These are phyloP conservation scores for Zophobas morio DNA, from an alignment of 1,140 invertebrate species.

Conservation along the genomic window DNA sequence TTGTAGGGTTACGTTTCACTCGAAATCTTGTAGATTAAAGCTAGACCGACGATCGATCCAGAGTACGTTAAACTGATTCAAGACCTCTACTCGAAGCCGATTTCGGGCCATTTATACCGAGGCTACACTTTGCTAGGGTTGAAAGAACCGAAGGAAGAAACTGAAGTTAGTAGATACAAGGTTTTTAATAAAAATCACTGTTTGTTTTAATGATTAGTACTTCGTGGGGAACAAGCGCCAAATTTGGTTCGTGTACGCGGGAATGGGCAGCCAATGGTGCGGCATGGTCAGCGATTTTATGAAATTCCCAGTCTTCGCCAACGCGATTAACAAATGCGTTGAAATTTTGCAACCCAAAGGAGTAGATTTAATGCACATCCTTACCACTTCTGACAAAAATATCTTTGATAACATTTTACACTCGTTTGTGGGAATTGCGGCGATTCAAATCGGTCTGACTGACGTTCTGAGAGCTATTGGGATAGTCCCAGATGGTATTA, in stretches of 20 bases:
- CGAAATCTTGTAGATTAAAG: constrained; percentile 59
- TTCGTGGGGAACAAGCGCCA: constrained; percentile 65
- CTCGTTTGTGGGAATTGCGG: constrained; percentile 93
- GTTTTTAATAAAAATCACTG: neutral
- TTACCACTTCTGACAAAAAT: constrained; percentile 81
- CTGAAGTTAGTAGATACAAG: constrained; percentile 56
- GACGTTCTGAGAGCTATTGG: constrained; percentile 81
- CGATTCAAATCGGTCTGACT: constrained; percentile 89
- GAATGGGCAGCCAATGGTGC: constrained; percentile 81
- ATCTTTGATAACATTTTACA: constrained; percentile 88
- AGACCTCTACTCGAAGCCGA: constrained; percentile 69
- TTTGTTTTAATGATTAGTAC: constrained; percentile 67
- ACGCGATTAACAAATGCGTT: constrained; percentile 80
- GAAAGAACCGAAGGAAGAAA: constrained; percentile 59
- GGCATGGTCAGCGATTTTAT: constrained; percentile 77
- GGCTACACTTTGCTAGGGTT: constrained; percentile 71
- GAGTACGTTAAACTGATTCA: constrained; percentile 73
- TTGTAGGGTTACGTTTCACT: neutral
- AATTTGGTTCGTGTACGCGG: constrained; percentile 78
- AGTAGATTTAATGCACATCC: constrained; percentile 84
- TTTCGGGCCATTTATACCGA: constrained; percentile 74
- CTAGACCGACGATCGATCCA: constrained; percentile 66
- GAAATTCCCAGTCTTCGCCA: constrained; percentile 76
- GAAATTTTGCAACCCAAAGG: constrained; percentile 80
- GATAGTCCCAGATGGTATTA: constrained; percentile 85